Evolutionary conservation across 2,888 invertebrate genomes (phyloP), one percentile per base, ranked within the genome.

Genomic region (Branchipolynoe longqiensis): DNA sequence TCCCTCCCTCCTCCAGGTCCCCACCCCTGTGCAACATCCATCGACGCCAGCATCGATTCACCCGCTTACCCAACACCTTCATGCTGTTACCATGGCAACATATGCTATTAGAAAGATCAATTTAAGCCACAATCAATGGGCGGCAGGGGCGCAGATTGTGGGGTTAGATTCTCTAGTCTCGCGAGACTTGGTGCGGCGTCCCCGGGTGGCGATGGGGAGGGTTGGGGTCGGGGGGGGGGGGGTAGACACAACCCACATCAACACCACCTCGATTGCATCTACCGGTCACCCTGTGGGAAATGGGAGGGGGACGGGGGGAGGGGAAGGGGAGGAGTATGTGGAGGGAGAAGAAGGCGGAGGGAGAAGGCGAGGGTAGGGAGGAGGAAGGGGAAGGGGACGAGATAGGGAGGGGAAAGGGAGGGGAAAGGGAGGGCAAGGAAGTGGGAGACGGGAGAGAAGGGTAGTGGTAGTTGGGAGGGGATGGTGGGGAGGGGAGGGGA

Each of bases 101-200:
- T 22, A 69, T 3, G 38, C 38, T 69, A 69, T 69, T 69, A 38
- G 36, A 69, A 36, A 69, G 36, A 69, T 69, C 69, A 69, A 69
- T 69, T 69, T 3, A 69, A 38, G 69, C 38, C 36, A 38, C 22
- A 69, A 69, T 69, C 69, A 69, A 69, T 69, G 8, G 33, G 62
- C 62, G 25, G 62, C 28, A 25, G 31, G 14, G 28, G 18, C 12
- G 62, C 14, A 31, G 25, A 62, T 62, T 25, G 28, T n/a, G 25
- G 62, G 28, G 62, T 28, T 62, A 62, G 62, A 62, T 62, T 62
- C 62, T 31, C 48, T 48, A 48, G 48, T 48, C 48, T 18, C 48
- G n/a, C n/a, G n/a, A n/a, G n/a, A n/a, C n/a, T n/a, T n/a, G n/a
- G n/a, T n/a, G n/a, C n/a, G n/a, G n/a, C n/a, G n/a, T n/a, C n/a